phyloP scores from a whole-genome alignment of 1,140 invertebrate species.

The Sesamia nonagrioides region DNA sequence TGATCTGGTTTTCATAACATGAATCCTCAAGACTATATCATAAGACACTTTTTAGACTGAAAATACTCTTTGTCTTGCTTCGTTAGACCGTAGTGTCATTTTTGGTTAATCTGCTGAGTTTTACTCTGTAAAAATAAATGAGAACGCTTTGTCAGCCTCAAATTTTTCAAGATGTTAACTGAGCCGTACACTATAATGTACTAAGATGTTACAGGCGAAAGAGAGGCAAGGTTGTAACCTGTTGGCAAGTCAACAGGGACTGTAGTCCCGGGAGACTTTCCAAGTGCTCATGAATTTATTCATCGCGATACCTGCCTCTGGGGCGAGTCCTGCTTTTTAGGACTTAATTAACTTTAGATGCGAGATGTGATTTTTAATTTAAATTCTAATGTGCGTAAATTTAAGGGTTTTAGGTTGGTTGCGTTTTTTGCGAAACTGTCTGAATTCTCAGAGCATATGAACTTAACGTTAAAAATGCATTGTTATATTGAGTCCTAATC shows the following conservation, averaged over 20 bases:
- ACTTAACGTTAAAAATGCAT: neutral
- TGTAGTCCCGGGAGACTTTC: conserved; percentile 38
- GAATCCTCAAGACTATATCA: too few relatives aligned
- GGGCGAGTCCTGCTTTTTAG: conserved; percentile 36
- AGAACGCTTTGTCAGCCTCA: conserved; percentile 10
- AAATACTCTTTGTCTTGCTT: neutral
- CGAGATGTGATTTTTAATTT: conserved; percentile 34
- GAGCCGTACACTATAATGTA: conserved; percentile 21
- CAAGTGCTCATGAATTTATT: conserved; percentile 49
- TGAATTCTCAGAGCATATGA: too few relatives aligned
- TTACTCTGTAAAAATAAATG: neutral
- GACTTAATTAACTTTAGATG: conserved; percentile 45
- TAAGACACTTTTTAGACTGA: neutral
- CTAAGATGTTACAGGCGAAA: conserved; percentile 29
- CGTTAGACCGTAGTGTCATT: neutral
- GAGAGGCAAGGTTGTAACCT: conserved; percentile 45
- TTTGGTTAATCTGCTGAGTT: neutral
- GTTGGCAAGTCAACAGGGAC: conserved; percentile 46
- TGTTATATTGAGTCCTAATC: neutral
- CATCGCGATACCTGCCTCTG: conserved; percentile 40
- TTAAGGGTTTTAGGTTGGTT: neutral
- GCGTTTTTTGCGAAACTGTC: neutral
- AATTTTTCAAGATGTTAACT: too few relatives aligned
- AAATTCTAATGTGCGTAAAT: conserved; percentile 7
- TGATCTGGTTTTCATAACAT: too few relatives aligned